Evolutionary conservation across 37 sponge, comb jelly and placozoan genomes (phyloP), one percentile per base, ranked within the genome.

Genomic region (Petrosia ficiformis): DNA sequence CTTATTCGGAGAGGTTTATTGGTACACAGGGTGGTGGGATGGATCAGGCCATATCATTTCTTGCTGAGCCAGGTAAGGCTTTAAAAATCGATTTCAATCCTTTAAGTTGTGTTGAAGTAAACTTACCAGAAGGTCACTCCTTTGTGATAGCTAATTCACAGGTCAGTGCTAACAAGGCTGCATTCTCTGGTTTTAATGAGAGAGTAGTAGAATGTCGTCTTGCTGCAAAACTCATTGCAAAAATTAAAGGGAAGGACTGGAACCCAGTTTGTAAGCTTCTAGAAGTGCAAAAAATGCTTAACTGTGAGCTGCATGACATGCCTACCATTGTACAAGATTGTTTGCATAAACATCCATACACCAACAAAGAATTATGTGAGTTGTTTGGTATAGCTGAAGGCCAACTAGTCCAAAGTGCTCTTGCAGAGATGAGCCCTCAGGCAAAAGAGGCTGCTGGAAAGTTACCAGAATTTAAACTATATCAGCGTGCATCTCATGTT

Each of bases 1-100:
- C 99, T 2, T 71, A 39, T 32, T 87, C 83, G 40, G 99, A 98
- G 77, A 75, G 80, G 19, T 95, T 88, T 73, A 95, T 98, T 44
- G 99, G 99, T 1, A 98, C 99, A 22, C 75, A 90, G 59, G 99
- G 99, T 24, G 99, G 99, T 0, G 99, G 97, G 26, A 96, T 96
- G 97, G 97, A 96, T 65, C 97, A 98, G 67, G 88, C 96, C 40
- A 95, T 95, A 54, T 94, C 93, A 37, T 95, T 98, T 68, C 91
- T 98, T 10, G 99, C 85, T 19, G 91, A 87, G 44, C 78, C 44
- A 0, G 92, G 93, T 0, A 80, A 75, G 42, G 99, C 99, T 3
- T 83, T 86, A 76, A 83, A 86, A 74, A 92, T 98, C 29, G 80
- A 95, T 42, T 98, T 98, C 67, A 78, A 95, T 39, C 99, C 96